A percentile compares a stretch with the other conserved stretches of the same genome.
Evolutionary conservation across 2,888 invertebrate genomes (phyloP).

Genomic region (Macaria notata): DNA sequence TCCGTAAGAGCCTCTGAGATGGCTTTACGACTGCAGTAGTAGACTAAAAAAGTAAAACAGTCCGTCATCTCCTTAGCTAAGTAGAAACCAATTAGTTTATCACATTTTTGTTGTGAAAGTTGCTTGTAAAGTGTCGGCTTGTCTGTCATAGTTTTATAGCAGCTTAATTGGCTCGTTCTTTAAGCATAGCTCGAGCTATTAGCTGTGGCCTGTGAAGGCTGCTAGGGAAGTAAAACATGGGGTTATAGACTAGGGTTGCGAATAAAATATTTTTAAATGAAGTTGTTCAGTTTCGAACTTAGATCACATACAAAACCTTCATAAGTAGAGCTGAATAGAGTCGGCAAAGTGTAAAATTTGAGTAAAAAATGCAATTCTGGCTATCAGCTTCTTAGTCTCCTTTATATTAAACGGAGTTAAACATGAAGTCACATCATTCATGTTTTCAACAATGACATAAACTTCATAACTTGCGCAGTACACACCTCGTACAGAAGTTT

Average conservation of each 20-base stretch:
- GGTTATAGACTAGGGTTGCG: not conserved
- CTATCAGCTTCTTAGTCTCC: no score
- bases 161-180: constrained; percentile 8
- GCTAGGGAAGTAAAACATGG: constrained; percentile 5
- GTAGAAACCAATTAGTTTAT: constrained; percentile 2
- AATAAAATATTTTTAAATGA: not conserved
- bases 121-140: constrained; percentile 6
- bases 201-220: constrained; percentile 7
- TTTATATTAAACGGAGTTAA: no score
- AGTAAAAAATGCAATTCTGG: no score
- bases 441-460: not conserved
- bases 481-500: constrained; percentile 1
- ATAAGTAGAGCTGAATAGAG: no score
- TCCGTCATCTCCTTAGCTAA: no score
- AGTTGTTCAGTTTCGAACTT: no score
- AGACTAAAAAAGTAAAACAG: no score
- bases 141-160: constrained; percentile 19
- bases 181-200: constrained; percentile 1
- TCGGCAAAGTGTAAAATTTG: no score
- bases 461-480: constrained; percentile 1
- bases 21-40: no score
- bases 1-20: no score
- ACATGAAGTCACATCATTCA: no score
- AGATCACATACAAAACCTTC: no score
- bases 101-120: constrained; percentile 14